A percentile compares a stretch with the other conserved stretches of the same genome.
Conservation (phyloP, 2,888 invertebrate genomes). For the Trissonchulus sp. region DNA sequence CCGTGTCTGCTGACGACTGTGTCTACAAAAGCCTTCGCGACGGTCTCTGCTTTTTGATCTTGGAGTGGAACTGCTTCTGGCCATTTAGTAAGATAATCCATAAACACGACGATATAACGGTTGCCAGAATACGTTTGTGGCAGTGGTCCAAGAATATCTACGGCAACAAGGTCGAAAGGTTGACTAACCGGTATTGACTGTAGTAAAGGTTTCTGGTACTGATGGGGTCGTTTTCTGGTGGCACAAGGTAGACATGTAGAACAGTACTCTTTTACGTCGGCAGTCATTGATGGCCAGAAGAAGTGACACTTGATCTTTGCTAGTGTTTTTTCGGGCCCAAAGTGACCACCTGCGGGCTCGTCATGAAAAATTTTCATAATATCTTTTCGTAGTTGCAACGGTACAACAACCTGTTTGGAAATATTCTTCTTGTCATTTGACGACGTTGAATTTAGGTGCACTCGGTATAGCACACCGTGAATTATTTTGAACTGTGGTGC, state of each 20-base stretch:
- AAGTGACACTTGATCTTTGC: neutral
- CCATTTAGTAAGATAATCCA: slow-evolving; percentile 38
- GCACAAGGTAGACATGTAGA: too few relatives aligned
- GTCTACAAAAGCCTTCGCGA: slow-evolving; percentile 40
- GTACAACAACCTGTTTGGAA: neutral
- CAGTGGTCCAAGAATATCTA: neutral
- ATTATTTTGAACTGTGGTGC: neutral
- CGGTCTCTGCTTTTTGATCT: slow-evolving; percentile 44
- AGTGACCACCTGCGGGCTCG: neutral
- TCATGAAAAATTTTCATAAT: neutral
- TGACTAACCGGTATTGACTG: neutral
- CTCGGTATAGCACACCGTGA: neutral
- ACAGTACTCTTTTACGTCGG: neutral
- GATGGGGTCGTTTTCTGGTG: neutral
- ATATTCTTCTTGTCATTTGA: too few relatives aligned
- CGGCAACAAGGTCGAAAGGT: neutral
- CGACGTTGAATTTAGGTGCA: too few relatives aligned
- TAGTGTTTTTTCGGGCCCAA: neutral
- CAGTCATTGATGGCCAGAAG: neutral
- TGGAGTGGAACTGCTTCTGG: slow-evolving; percentile 43
- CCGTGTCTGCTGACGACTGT: too few relatives aligned
- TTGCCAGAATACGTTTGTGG: slow-evolving; percentile 32
- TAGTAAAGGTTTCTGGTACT: neutral
- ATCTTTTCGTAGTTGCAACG: neutral
- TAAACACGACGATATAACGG: slow-evolving; percentile 38